Evolutionary conservation across 2,113 vertebrate species (phyloP).

Genomic region (Chaetura pelagica): DNA sequence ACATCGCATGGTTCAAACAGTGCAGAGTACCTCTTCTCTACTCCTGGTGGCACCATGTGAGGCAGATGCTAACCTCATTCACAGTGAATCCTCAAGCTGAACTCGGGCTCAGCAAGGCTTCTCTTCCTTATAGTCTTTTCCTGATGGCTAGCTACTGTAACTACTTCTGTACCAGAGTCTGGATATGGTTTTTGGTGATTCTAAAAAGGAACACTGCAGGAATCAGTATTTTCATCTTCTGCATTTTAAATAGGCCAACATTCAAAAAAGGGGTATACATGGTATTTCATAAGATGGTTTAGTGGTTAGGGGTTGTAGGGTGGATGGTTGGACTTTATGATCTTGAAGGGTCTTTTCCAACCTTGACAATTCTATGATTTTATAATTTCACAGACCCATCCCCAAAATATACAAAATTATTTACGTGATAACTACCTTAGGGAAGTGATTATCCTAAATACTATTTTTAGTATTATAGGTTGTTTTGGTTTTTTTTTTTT

Average conservation of each 20-base stretch:
- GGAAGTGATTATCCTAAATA: neutral
- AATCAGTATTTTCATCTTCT: neutral
- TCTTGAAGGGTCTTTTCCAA: too few species aligned
- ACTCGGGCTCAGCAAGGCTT: neutral
- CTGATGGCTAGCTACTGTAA: neutral
- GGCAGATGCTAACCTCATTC: neutral
- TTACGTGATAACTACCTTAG: neutral
- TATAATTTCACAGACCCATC: neutral
- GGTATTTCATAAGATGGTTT: too few species aligned
- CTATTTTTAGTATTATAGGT: neutral
- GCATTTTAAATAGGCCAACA: neutral
- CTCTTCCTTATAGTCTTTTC: neutral
- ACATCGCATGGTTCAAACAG: neutral
- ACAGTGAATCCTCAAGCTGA: neutral
- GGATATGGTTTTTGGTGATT: neutral
- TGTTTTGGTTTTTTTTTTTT: neutral
- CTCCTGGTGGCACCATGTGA: neutral
- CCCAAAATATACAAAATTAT: neutral
- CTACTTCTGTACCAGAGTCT: neutral
- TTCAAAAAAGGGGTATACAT: too few species aligned
- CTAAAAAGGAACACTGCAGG: neutral
- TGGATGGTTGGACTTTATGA: too few species aligned
- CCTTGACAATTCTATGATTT: too few species aligned
- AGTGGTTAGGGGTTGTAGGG: too few species aligned
- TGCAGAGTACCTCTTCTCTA: neutral